Base-by-base conservation (phyloP, 1,140 invertebrate genomes). In the Saxidomus purpurata region DNA sequence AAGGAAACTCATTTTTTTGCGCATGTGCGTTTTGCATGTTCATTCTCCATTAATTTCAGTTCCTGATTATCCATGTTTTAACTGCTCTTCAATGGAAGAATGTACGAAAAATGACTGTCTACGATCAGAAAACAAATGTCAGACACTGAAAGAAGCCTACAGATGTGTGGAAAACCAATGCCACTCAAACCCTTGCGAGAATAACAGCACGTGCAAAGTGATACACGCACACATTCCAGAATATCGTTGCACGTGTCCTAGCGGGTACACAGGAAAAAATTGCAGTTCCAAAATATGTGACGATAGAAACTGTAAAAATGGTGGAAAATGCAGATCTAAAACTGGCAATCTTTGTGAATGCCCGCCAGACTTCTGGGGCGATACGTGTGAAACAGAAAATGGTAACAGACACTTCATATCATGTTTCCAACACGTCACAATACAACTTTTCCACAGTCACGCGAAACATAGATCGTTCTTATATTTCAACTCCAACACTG, bases 51-150 rank as follows among this genome's bases (percentile, higher is more conserved):
- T 43, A 8, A 15, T 67, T 38, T 43, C 34, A 74, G 69, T 38
- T 40, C 69, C 69, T n/a, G 69, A 74, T 40, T 74, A 74, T 43
- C 69, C 69, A 40, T 74, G 69, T 43, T 74, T 40, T n/a, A 38
- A 40, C 8, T 74, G 69, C 22, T 19, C 15, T 19, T 9, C 15
- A n/a, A 17, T 6, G 17, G 31, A 74, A 19, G 22, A 9, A 6
- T 74, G 69, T 40, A 22, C 2, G 36, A 13, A 34, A 17, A 13
- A 34, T 17, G 69, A 38, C 8, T 74, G 69, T 17, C 31, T 74
- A n/a, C 3, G 11, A 11, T 3, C 69, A 19, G 69, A 74, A n/a
- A 74, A 38, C 31, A 34, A 74, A n/a, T 74, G 69, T 38, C 15
- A 2, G 36, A 38, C 34, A 40, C 69, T 74, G 1, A 38, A 74